A percentile compares a stretch with the other conserved stretches of the same genome.
phyloP scores from a whole-genome alignment of 2,113 vertebrate genomes.

The Tinamus guttatus region DNA sequence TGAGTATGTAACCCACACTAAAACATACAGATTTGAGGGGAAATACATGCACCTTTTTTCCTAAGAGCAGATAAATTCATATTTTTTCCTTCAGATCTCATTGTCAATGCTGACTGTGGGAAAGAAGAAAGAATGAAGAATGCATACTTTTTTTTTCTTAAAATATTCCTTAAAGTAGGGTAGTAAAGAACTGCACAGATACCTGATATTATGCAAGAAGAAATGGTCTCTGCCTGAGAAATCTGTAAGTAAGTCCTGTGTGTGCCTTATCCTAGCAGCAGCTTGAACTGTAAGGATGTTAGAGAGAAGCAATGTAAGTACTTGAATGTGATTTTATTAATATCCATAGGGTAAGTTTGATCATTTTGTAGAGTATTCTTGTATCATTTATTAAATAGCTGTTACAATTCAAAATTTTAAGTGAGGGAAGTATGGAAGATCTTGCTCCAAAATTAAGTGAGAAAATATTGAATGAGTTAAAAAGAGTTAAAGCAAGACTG shows the following conservation, averaged over 20 bases:
- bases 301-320: not conserved
- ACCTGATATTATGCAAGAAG: too few species aligned
- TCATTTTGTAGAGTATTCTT: not conserved
- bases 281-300: not conserved
- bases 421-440: not conserved
- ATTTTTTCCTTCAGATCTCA: not conserved
- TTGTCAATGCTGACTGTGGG: not conserved
- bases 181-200: not conserved
- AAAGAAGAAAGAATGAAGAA: not conserved
- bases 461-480: not conserved
- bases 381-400: not conserved
- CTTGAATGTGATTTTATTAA: not conserved
- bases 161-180: not conserved
- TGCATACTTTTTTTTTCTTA: not conserved
- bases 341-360: not conserved
- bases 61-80: not conserved
- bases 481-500: constrained; percentile 12
- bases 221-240: too few species aligned
- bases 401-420: not conserved
- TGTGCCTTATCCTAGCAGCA: not conserved
- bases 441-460: not conserved
- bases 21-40: not conserved
- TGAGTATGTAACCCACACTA: not conserved
- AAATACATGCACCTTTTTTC: not conserved
- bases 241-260: not conserved